Evolutionary conservation across 2,113 vertebrate genomes (phyloP), one percentile per base, ranked within the genome.

Genomic region (Myxocyprinus asiaticus): DNA sequence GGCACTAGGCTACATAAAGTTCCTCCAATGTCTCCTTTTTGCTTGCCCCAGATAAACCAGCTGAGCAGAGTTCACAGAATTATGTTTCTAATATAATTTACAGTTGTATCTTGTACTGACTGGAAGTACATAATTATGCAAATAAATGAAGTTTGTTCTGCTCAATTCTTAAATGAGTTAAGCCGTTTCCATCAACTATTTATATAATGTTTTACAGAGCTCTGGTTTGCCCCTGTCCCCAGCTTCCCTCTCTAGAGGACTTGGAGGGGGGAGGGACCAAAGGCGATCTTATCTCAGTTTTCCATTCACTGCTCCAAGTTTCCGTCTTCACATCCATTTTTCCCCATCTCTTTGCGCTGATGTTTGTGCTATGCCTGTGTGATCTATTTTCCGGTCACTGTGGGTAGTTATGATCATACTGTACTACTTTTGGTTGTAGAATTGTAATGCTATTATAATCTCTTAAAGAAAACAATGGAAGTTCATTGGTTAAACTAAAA

Each of bases 231-330:
- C 48, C 68, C 61, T 22, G 59, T 51, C 44, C 10, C 42, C 45
- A 4, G 65, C 12, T 80, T 33, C 17, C 44, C 45, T 59, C 53
- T 63, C 55, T 43, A 69, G 47, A 64, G 9, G 9, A 71, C 42
- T 71, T 56, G 61, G 42, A 11, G 47, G 44, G 67, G 77, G 69
- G 48, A 44, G 63, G 65, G 62, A 84, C 1, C 8, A 14, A 22
- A 55, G 7, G 48, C 22, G 77, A 83, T 85, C 56, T 71, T 67
- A 82, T 88, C 83, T 78, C 1, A 64, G 76, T 87, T 86, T 87
- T 82, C 85, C 85, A 80, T 66, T 47, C 67, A 55, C 67, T 63
- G 45, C 64, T 88, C 81, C 80, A 86, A 85, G 75, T 83, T 88
- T 87, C 84, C 83, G 64, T 72, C 6, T 9, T 67, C 33, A 51